Conservation (phyloP, 2,797 vertebrate genomes). For the Muscicapa striata region DNA sequence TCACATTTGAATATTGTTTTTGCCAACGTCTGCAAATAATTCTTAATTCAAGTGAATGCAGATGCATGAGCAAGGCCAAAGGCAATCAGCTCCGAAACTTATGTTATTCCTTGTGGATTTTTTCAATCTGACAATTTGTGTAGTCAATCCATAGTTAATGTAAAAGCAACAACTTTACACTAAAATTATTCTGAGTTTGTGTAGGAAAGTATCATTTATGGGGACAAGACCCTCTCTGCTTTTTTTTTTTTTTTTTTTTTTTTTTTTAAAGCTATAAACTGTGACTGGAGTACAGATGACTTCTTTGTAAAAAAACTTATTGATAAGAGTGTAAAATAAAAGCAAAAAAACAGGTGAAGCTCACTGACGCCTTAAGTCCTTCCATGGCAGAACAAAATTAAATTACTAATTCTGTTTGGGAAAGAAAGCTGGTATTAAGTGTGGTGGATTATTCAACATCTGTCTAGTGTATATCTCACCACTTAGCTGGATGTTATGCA, state of each 20-base stretch:
- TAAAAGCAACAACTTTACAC: background rate
- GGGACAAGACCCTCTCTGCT: rapidly evolving
- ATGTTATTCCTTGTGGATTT: background rate
- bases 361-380: background rate
- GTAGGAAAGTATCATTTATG: background rate
- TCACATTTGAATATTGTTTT: background rate
- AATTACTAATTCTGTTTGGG: background rate
- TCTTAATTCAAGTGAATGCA: background rate
- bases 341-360: background rate
- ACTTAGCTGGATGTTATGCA: background rate
- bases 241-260: background rate
- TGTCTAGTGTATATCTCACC: background rate
- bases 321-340: background rate
- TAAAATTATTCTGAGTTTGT: background rate
- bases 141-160: background rate
- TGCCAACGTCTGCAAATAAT: background rate
- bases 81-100: background rate
- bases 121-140: background rate
- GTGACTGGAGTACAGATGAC: background rate
- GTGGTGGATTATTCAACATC: conserved; percentile 32
- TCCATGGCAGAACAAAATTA: background rate
- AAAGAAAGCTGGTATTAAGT: conserved; percentile 16
- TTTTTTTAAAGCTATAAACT: background rate
- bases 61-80: background rate
- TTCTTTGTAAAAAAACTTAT: background rate